Percentiles rank a stretch among this genome's conserved stretches.
Evolutionary conservation across 2,113 vertebrate species (phyloP).

Genomic region (Chionodraco myersi): DNA sequence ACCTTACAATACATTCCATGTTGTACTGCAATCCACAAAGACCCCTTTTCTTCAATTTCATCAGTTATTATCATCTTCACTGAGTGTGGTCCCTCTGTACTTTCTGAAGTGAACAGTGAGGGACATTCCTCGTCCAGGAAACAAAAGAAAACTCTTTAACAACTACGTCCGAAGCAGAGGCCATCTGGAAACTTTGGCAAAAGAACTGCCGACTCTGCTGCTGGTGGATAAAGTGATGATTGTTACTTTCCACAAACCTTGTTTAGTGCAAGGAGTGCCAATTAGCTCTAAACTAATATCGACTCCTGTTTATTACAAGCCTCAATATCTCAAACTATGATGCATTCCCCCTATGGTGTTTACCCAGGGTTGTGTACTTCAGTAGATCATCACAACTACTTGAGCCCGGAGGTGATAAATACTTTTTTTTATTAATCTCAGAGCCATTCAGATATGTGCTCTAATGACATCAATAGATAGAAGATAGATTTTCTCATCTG

Average conservation of each 20-base stretch:
- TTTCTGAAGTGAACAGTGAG: not conserved
- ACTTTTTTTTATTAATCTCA: not conserved
- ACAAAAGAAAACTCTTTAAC: not conserved
- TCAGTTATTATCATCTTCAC: not conserved
- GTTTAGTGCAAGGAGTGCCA: not conserved
- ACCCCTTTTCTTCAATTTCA: constrained; percentile 1
- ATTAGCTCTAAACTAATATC: not conserved
- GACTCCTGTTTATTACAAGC: not conserved
- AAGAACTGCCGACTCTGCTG: constrained; percentile 24
- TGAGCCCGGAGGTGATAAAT: not conserved
- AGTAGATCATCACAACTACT: not conserved
- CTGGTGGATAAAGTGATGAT: not conserved
- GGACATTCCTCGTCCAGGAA: not conserved
- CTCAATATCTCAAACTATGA: not conserved
- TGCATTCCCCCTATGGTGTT: not conserved
- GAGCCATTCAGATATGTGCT: not conserved
- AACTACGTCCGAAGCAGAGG: not conserved
- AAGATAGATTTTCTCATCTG: too few species aligned
- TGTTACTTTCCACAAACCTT: not conserved
- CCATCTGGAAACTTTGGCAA: constrained; percentile 2
- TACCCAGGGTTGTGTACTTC: too few species aligned
- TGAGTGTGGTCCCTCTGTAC: too few species aligned
- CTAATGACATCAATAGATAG: not conserved
- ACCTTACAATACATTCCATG: not conserved
- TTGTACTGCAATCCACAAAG: not conserved